Percentiles rank a stretch among this genome's conserved stretches.
phyloP scores from a whole-genome alignment of 1,140 invertebrate genomes.

The Leptinotarsa lineolata region DNA sequence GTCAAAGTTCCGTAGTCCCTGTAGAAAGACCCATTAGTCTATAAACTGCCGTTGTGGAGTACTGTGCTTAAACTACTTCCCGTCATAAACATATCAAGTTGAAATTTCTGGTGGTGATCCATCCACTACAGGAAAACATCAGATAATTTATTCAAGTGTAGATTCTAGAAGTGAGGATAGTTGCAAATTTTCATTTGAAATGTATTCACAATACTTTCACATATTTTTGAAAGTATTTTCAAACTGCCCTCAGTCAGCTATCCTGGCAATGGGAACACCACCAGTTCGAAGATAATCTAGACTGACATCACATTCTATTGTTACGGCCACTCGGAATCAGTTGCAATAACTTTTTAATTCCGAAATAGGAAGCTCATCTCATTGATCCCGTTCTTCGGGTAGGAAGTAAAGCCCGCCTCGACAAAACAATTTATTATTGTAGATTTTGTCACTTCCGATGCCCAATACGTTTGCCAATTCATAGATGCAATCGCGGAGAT shows the following conservation, averaged over 20 bases:
- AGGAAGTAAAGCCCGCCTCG: background rate
- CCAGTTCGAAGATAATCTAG: background rate
- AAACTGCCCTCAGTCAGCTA: background rate
- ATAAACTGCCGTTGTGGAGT: no score
- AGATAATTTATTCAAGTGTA: no score
- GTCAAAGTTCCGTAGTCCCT: no score
- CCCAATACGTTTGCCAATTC: constrained; percentile 8
- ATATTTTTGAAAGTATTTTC: background rate
- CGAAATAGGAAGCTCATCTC: constrained; percentile 8
- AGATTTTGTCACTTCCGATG: constrained; percentile 8
- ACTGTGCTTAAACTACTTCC: no score
- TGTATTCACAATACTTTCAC: no score
- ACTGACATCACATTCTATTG: background rate
- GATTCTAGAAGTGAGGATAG: no score
- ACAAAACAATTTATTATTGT: constrained; percentile 4
- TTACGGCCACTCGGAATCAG: background rate
- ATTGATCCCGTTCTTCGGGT: background rate
- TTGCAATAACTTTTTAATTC: constrained; percentile 1
- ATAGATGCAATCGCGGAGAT: constrained; percentile 2
- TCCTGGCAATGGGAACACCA: background rate
- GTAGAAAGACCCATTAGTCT: no score
- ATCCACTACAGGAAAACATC: no score
- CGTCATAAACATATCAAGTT: no score
- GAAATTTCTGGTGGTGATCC: no score
- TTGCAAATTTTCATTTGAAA: no score